Evolutionary conservation across 1,140 invertebrate species (phyloP).

Genomic region (Macrobrachium rosenbergii): DNA sequence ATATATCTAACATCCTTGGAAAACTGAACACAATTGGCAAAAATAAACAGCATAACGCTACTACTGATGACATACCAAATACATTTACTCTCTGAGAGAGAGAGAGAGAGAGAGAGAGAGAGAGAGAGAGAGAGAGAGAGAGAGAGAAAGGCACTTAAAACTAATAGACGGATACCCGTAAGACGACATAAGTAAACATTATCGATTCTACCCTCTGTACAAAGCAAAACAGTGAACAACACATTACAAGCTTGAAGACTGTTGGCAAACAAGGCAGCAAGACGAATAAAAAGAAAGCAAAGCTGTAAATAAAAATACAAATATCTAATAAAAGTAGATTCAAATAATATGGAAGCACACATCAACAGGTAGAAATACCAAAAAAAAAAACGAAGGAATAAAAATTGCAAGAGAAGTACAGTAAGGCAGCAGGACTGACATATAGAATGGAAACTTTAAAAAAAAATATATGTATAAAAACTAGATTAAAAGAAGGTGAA

Average conservation of each 20-base stretch:
- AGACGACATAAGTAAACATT: background rate
- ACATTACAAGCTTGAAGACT: background rate
- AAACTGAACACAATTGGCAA: too few relatives aligned
- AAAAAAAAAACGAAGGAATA: background rate
- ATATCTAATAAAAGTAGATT: background rate
- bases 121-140: constrained; percentile 27
- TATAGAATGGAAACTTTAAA: background rate
- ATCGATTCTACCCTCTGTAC: background rate
- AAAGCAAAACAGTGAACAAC: background rate
- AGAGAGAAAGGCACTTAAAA: background rate
- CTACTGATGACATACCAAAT: too few relatives aligned
- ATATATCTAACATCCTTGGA: too few relatives aligned
- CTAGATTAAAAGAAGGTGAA: background rate
- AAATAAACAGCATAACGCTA: too few relatives aligned
- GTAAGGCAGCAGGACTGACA: background rate
- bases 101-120: constrained; percentile 27
- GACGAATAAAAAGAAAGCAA: background rate
- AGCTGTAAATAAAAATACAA: background rate
- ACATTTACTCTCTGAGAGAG: background rate
- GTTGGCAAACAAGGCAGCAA: background rate
- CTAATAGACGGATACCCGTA: background rate
- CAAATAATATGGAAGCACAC: background rate
- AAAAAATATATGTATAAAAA: background rate
- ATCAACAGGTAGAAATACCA: background rate
- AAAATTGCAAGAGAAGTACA: background rate